Evolutionary conservation across 2,888 invertebrate species (phyloP), one percentile per base, ranked within the genome.

Genomic region (Mesorhabditis spiculigera): DNA sequence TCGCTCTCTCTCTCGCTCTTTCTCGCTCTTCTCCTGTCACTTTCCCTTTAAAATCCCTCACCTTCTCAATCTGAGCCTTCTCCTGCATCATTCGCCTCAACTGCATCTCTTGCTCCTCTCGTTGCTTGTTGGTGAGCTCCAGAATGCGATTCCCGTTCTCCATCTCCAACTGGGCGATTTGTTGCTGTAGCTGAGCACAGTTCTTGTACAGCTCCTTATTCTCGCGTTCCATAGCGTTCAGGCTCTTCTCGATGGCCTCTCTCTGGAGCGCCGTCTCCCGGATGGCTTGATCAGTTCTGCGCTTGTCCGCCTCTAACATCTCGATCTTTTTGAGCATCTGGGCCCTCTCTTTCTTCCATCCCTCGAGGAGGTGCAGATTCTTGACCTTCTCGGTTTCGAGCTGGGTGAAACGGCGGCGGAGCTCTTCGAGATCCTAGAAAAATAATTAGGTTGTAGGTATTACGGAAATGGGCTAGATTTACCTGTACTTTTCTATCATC

Each of bases 171-270:
- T 85, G 85, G 41, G 84, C 83, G n/a, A 85, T 85, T 66, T 85
- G 85, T 71, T 85, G 85, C 66, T 85, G 85, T 44, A 85, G 76
- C 69, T 85, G 85, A 13, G 85, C 83, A 69, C 85, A 85, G 73
- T 85, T 85, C 75, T 83, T 85, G 79, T 85, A 85, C 58, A 85
- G 76, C 68, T 85, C 85, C 74, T 80, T 80, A 73, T 85, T 85
- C 70, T 85, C 85, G 13, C 85, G 73, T 67, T 85, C 85, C 85
- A 85, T 85, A 5, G 85, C 84, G 66, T 85, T 85, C 73, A 85
- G 74, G 42, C 85, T 85, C 72, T 85, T 85, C 70, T 85, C 85
- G 65, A 85, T 85, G 28, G 85, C 85, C 69, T 85, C 85, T 43
- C 85, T 74, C 66, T 85, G 85, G 65, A 85, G 78, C 13, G 82